A percentile compares a stretch with the other conserved stretches of the same genome.
These are phyloP conservation scores for Amiota minor DNA, from an alignment of 2,888 invertebrate species.

Conservation along the genomic window DNA sequence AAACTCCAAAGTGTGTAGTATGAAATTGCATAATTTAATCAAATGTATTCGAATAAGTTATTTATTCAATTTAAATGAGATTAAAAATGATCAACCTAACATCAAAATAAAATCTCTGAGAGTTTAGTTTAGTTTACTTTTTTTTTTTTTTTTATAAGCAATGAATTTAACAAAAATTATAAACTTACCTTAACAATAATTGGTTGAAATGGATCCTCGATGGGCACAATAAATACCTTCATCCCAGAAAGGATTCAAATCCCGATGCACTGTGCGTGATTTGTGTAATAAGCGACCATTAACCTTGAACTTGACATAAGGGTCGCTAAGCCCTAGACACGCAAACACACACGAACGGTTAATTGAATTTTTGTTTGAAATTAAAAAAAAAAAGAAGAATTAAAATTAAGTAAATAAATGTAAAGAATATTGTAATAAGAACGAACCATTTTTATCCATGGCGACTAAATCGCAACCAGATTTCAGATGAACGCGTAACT, in stretches of 20 bases:
- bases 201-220: conserved; percentile 91
- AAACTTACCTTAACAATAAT: conserved; percentile 85
- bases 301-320: conserved; percentile 96
- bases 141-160: conserved; percentile 14
- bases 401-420: neutral
- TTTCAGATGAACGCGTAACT: conserved; percentile 90
- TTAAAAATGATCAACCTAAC: neutral
- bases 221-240: conserved; percentile 93
- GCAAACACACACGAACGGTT: conserved; percentile 26
- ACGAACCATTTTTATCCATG: conserved; percentile 92
- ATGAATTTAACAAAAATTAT: neutral
- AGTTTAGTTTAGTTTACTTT: too few species aligned
- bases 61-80: too few species aligned
- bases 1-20: too few species aligned
- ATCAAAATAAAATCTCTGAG: neutral
- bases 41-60: too few species aligned
- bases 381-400: neutral
- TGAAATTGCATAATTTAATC: too few species aligned
- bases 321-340: conserved; percentile 90
- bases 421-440: neutral
- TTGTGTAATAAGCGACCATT: conserved; percentile 91
- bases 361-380: neutral
- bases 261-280: conserved; percentile 93
- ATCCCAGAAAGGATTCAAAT: conserved; percentile 98
- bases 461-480: conserved; percentile 91